Percentiles rank a stretch among this genome's conserved stretches.
phyloP scores from a whole-genome alignment of 92 coral and sea anemone genomes.

The Actinostola sp. region DNA sequence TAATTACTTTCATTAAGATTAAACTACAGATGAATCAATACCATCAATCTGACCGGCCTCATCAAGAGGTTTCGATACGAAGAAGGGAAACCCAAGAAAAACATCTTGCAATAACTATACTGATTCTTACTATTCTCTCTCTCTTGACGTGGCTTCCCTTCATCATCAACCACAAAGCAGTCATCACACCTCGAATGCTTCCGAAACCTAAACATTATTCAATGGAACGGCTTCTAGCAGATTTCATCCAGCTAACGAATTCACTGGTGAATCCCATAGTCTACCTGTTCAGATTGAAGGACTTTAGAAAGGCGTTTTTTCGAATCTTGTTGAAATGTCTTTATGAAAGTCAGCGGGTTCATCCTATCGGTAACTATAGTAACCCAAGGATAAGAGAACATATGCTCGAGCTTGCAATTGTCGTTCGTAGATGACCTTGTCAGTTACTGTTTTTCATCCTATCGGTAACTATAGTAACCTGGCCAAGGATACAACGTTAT shows the following conservation, averaged over 20 bases:
- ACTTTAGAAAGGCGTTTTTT: constrained; percentile 7
- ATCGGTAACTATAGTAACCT: too few relatives aligned
- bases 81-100: constrained; percentile 11
- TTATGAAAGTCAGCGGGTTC: too few relatives aligned
- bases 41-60: neutral
- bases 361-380: too few relatives aligned
- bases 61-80: neutral
- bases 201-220: neutral
- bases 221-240: neutral
- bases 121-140: constrained; percentile 12
- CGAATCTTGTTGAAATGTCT: too few relatives aligned
- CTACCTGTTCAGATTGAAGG: constrained; percentile 19
- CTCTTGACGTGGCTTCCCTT: constrained; percentile 14
- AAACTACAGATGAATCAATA: neutral
- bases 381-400: too few relatives aligned
- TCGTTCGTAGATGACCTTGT: too few relatives aligned
- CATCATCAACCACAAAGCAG: constrained; percentile 1
- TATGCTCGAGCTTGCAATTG: too few relatives aligned
- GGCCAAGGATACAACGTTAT: too few relatives aligned
- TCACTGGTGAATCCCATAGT: constrained; percentile 23
- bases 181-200: neutral
- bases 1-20: neutral
- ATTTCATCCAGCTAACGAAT: constrained; percentile 4
- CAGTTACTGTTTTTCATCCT: too few relatives aligned
- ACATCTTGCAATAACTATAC: constrained; percentile 18